Percentiles rank a stretch among this genome's conserved stretches.
phyloP scores from a whole-genome alignment of 2,888 invertebrate species.

The Pyrochroa serraticornis region DNA sequence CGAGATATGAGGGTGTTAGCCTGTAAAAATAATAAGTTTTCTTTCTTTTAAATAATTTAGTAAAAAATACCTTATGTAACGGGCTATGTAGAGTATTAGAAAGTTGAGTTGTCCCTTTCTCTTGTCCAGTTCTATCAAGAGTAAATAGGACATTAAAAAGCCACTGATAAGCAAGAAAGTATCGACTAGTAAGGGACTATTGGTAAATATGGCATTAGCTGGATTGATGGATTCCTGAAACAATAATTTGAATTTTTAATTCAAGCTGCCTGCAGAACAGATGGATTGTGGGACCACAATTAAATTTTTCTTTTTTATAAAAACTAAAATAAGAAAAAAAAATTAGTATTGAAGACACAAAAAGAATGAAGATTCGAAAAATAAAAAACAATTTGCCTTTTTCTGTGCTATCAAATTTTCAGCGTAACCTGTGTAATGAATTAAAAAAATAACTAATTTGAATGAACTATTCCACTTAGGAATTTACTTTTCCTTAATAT shows the following conservation, averaged over 20 bases:
- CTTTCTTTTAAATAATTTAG: background rate
- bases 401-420: too few relatives aligned
- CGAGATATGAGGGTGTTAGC: constrained; percentile 71
- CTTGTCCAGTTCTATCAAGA: constrained; percentile 71
- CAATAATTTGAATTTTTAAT: constrained; percentile 16
- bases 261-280: background rate
- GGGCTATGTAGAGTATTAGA: constrained; percentile 65
- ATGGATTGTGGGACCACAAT: too few relatives aligned
- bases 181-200: constrained; percentile 75
- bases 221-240: constrained; percentile 64
- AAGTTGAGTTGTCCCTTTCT: constrained; percentile 68
- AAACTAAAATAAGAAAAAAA: too few relatives aligned
- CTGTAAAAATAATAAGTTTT: constrained; percentile 52
- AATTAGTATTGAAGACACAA: too few relatives aligned
- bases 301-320: too few relatives aligned
- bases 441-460: too few relatives aligned
- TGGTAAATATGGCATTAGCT: constrained; percentile 67
- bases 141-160: constrained; percentile 71
- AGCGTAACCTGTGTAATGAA: too few relatives aligned
- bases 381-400: too few relatives aligned
- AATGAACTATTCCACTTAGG: too few relatives aligned
- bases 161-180: constrained; percentile 74
- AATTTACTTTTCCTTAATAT: too few relatives aligned
- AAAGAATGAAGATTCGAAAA: too few relatives aligned
- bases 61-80: constrained; percentile 69